phyloP scores from a whole-genome alignment of 2,888 invertebrate species.

The Apeira syringaria region DNA sequence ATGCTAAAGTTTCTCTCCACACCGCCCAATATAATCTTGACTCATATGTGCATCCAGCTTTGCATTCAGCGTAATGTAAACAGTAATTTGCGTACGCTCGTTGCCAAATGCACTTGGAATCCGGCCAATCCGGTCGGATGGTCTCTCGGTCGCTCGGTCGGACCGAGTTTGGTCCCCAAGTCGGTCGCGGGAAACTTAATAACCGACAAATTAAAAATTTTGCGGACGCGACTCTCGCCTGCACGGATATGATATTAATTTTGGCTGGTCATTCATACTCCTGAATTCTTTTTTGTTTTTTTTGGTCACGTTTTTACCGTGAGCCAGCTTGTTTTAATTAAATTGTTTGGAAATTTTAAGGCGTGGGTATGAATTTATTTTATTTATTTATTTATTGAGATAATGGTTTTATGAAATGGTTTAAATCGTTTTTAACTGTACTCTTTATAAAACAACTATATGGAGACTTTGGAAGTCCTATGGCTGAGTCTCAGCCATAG shows the following conservation, averaged over 20 bases:
- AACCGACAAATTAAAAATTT: conserved; percentile 45
- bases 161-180: conserved; percentile 27
- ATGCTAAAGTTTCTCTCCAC: conserved; percentile 7
- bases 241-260: conserved; percentile 27
- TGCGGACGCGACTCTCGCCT: conserved; percentile 23
- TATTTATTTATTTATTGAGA: too few relatives aligned
- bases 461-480: too few relatives aligned
- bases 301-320: not conserved
- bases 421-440: too few relatives aligned
- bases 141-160: conserved; percentile 12
- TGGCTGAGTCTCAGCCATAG: too few relatives aligned
- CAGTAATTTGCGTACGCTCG: conserved; percentile 58
- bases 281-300: conserved; percentile 1
- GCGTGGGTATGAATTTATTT: too few relatives aligned
- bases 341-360: not conserved
- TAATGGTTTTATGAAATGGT: too few relatives aligned
- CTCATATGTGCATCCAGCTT: conserved; percentile 29
- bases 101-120: conserved; percentile 65
- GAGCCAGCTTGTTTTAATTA: not conserved
- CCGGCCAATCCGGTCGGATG: conserved; percentile 45
- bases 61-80: conserved; percentile 47
- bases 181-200: conserved; percentile 42
- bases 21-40: conserved; percentile 17
- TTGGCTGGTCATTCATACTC: conserved; percentile 21
- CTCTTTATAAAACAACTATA: too few relatives aligned